phyloP scores from a whole-genome alignment of 2,797 vertebrate species.

The Sebastes nivosus region DNA sequence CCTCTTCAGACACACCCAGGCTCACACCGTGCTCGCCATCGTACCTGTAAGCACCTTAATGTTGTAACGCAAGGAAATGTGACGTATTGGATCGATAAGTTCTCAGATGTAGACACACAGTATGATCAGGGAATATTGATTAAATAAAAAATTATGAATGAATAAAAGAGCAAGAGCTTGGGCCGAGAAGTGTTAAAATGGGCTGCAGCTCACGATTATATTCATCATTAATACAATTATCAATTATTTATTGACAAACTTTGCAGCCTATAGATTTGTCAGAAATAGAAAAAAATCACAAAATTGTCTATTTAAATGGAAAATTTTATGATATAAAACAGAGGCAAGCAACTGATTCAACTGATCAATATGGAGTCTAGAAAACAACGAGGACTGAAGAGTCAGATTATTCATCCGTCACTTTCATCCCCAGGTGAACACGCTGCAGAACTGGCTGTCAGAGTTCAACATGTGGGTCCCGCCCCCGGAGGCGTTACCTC shows the following conservation, averaged over 20 bases:
- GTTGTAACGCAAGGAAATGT: neutral
- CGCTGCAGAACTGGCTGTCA: slow-evolving; percentile 96
- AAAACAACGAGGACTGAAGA: neutral
- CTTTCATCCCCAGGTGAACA: slow-evolving; percentile 88
- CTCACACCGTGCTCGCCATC: slow-evolving; percentile 96
- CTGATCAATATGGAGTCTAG: no score
- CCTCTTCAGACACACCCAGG: slow-evolving; percentile 92
- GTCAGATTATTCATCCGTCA: neutral
- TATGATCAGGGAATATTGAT: neutral
- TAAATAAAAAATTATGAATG: neutral
- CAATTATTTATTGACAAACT: neutral
- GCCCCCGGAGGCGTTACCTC: slow-evolving; percentile 85
- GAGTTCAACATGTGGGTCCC: slow-evolving; percentile 98
- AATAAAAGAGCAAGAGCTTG: neutral
- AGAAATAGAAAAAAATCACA: neutral
- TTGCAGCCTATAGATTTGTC: neutral
- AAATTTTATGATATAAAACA: neutral
- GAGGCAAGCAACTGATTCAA: neutral
- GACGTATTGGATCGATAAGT: neutral
- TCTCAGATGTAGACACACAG: neutral
- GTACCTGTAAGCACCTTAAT: slow-evolving; percentile 89
- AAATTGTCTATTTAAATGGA: neutral
- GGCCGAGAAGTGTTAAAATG: neutral
- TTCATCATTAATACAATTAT: neutral
- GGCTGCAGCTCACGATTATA: neutral